Percentiles rank a stretch among this genome's conserved stretches.
phyloP scores from a whole-genome alignment of 2,888 invertebrate species.

The Plagodis dolabraria region DNA sequence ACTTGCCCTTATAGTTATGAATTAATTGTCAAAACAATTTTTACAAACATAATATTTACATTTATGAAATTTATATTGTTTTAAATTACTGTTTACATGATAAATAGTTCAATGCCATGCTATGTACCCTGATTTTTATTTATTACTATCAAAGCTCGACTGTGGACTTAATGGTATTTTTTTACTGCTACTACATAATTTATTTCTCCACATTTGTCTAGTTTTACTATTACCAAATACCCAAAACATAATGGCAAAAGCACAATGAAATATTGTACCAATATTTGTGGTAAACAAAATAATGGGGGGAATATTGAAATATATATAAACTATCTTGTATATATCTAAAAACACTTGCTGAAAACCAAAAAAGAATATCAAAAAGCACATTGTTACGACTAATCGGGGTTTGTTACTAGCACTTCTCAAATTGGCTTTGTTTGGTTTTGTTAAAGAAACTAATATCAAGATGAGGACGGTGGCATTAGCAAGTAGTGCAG shows the following conservation, averaged over 20 bases:
- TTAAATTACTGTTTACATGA: too few relatives aligned
- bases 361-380: conserved; percentile 68
- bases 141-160: conserved; percentile 6
- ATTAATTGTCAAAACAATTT: too few relatives aligned
- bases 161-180: conserved; percentile 16
- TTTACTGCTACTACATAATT: neutral
- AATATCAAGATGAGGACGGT: conserved; percentile 57
- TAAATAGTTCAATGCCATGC: too few relatives aligned
- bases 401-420: conserved; percentile 42
- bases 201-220: conserved; percentile 60
- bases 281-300: conserved; percentile 46
- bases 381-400: conserved; percentile 58
- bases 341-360: conserved; percentile 65
- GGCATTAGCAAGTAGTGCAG: conserved; percentile 60
- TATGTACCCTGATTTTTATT: too few relatives aligned
- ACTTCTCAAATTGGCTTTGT: conserved; percentile 53
- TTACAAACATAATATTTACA: too few relatives aligned
- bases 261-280: conserved; percentile 65
- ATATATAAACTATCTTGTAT: conserved; percentile 54
- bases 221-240: conserved; percentile 70
- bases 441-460: conserved; percentile 55
- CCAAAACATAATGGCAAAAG: conserved; percentile 69
- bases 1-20: too few relatives aligned
- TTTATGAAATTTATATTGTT: too few relatives aligned
- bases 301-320: conserved; percentile 30